A percentile compares a stretch with the other conserved stretches of the same genome.
Evolutionary conservation across 2,113 vertebrate species (phyloP).

Genomic region (Mixornis gularis): DNA sequence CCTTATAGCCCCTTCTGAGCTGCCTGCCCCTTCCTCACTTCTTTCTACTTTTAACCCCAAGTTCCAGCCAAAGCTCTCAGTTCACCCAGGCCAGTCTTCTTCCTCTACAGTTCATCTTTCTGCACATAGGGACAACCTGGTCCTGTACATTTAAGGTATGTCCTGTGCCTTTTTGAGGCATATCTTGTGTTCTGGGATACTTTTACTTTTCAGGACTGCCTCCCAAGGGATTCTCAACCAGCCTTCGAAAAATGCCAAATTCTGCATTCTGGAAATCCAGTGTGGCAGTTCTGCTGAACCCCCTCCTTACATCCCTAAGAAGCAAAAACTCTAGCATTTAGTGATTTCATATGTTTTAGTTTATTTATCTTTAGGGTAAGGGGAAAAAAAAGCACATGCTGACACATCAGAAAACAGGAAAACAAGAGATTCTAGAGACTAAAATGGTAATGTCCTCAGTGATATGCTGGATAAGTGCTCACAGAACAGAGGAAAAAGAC

Average conservation of each 20-base stretch:
- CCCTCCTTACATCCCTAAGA: background rate
- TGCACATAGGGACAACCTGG: background rate
- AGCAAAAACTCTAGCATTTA: background rate
- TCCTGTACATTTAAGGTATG: background rate
- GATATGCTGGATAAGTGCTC: background rate
- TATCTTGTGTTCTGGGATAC: accelerated
- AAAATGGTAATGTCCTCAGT: background rate
- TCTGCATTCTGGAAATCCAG: background rate
- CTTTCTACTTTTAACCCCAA: background rate
- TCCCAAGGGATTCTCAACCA: background rate
- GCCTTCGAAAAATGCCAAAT: background rate
- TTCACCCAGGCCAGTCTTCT: background rate
- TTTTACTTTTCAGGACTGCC: background rate
- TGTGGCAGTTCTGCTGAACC: background rate
- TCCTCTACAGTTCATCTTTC: background rate
- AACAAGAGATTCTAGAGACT: background rate
- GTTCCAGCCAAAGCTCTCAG: background rate
- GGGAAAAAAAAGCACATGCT: background rate
- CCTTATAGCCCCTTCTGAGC: background rate
- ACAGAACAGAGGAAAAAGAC: background rate
- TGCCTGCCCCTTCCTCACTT: background rate
- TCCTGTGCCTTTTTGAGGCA: background rate
- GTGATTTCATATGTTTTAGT: background rate
- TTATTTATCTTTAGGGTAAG: background rate
- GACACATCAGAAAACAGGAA: background rate